phyloP scores from a whole-genome alignment of 2,797 vertebrate species.

The Melanotaenia boesemani region DNA sequence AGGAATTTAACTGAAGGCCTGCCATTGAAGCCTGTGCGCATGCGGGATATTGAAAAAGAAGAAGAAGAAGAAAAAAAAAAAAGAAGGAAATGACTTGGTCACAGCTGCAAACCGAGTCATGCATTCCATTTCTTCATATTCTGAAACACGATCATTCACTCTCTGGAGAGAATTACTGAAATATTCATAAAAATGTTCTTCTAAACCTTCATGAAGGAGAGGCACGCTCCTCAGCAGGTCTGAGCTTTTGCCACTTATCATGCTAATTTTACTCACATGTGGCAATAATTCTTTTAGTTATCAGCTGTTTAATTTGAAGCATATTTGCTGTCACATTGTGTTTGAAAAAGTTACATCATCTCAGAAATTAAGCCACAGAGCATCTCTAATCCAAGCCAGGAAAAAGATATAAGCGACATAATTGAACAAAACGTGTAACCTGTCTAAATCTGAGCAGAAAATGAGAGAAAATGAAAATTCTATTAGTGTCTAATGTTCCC shows the following conservation, averaged over 20 bases:
- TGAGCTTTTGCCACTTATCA: conserved; percentile 42
- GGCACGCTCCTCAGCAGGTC: conserved; percentile 21
- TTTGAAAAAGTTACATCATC: conserved; percentile 61
- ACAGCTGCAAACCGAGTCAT: conserved; percentile 80
- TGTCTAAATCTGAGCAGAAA: conserved; percentile 73
- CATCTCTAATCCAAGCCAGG: conserved; percentile 30
- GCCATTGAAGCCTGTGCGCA: conserved; percentile 58
- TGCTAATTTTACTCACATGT: conserved; percentile 43
- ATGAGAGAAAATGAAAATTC: conserved; percentile 82
- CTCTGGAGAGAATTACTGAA: conserved; percentile 71
- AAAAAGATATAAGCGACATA: conserved; percentile 53
- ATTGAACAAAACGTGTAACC: conserved; percentile 69
- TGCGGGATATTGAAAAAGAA: conserved; percentile 63
- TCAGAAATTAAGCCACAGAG: conserved; percentile 47
- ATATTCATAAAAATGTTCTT: conserved; percentile 62
- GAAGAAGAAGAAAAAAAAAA: conserved; percentile 18
- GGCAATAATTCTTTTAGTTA: conserved; percentile 47
- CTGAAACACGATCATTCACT: conserved; percentile 77
- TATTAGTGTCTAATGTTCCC: conserved; percentile 78
- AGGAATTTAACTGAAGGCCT: conserved; percentile 74
- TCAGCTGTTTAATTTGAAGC: conserved; percentile 54
- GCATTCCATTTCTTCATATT: conserved; percentile 80
- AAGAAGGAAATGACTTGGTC: conserved; percentile 75
- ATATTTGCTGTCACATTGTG: conserved; percentile 49
- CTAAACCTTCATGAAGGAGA: conserved; percentile 38